Base-by-base conservation (phyloP, 2,797 vertebrate species). In the Holocentrus rufus region DNA sequence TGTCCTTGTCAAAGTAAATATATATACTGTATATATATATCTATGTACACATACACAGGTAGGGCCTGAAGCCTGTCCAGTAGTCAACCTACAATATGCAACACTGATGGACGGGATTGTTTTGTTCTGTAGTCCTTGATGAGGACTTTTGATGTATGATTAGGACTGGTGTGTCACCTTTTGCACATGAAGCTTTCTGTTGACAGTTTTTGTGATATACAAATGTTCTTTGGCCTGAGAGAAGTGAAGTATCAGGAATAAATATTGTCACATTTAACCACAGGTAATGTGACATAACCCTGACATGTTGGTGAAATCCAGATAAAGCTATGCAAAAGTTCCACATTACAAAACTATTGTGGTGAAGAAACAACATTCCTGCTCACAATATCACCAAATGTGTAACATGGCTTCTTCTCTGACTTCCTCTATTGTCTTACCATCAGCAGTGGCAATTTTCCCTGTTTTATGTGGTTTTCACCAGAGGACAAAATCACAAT, bases 131-230 rank as follows among this genome's bases (percentile, higher is more conserved):
- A n/a, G 17, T n/a, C 18, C 17, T 49, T 18, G 17, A 49, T 47
- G 25, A 14, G 17, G 18, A 20, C 11, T 55, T 50, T 52, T 49
- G 7, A 44, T 44, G 42, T 15, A 44, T 44, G 42, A 17, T 44
- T 44, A 14, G 2, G 42, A 44, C 14, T 15, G 4, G 42, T 14
- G 14, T 15, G 14, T 44, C 42, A 44, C 15, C 18, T 61, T 59
- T 69, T 69, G 66, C 66, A 72, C 69, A 62, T 34, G 42, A 55
- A 64, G 6, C 52, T n/a, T 72, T n/a, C 9, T 50, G 9, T 49
- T 39, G 23, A 53, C 6, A 31, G 6, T 15, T 56, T 27, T 56
- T 56, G 27, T 18, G 47, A 50, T 20, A 50, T n/a, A 2, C 2
- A n/a, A 20, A 50, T 10, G 7, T 2, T 3, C 47, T 8, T 47